A percentile compares a stretch with the other conserved stretches of the same genome.
These are phyloP conservation scores for Urocolius indicus DNA, from an alignment of 2,113 vertebrate species.

Conservation along the genomic window DNA sequence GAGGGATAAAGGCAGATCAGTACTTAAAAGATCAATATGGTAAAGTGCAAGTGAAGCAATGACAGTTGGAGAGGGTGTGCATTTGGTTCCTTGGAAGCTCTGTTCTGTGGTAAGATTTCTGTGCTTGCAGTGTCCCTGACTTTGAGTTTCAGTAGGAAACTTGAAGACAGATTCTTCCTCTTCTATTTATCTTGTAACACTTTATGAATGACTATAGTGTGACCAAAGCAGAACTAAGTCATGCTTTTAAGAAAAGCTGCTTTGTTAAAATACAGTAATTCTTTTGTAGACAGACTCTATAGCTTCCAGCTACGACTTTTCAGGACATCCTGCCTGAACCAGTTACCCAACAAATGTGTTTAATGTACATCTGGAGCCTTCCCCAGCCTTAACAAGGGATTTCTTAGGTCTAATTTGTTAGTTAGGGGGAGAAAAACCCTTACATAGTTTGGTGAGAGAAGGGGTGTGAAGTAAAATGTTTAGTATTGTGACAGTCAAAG, in stretches of 20 bases:
- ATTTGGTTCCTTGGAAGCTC: neutral
- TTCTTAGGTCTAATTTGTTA: neutral
- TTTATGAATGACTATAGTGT: neutral
- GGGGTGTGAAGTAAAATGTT: neutral
- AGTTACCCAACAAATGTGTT: neutral
- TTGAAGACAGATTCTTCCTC: neutral
- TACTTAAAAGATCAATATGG: rapidly evolving
- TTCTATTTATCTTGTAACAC: neutral
- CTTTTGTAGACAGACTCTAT: neutral
- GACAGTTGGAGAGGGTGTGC: neutral
- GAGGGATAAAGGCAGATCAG: neutral
- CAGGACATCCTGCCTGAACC: neutral
- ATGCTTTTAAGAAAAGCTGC: neutral
- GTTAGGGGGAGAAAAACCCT: no score
- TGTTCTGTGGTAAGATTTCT: neutral
- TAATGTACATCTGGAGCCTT: neutral
- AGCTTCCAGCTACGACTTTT: neutral
- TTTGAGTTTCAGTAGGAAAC: neutral
- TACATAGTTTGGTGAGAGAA: neutral
- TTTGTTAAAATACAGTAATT: neutral
- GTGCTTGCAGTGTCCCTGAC: neutral
- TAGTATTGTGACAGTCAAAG: neutral
- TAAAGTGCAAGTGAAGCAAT: neutral
- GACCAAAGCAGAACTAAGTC: neutral
- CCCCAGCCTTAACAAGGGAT: neutral